phyloP scores from a whole-genome alignment of 2,113 vertebrate genomes.

The Pithys albifrons region DNA sequence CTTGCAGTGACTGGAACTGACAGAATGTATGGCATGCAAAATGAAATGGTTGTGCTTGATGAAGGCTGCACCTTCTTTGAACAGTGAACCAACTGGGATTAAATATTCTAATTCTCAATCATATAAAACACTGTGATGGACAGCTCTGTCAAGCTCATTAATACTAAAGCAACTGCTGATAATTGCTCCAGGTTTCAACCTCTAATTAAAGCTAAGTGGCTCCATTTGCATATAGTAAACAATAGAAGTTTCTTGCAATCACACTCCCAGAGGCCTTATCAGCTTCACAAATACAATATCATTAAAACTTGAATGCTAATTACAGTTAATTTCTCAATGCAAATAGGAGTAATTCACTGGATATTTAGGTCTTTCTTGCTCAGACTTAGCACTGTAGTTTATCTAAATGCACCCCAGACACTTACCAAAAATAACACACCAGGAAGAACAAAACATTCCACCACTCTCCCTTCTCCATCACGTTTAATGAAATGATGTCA shows the following conservation, averaged over 20 bases:
- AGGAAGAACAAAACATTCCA: constrained; percentile 18
- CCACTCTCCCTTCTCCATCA: not conserved
- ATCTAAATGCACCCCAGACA: constrained; percentile 47
- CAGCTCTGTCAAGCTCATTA: constrained; percentile 69
- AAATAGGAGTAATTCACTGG: constrained; percentile 68
- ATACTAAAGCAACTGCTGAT: constrained; percentile 73
- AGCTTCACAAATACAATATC: constrained; percentile 72
- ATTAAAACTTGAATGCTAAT: constrained; percentile 80
- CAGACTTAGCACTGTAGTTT: constrained; percentile 39
- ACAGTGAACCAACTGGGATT: constrained; percentile 35
- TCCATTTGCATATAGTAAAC: constrained; percentile 80
- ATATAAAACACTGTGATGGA: constrained; percentile 63
- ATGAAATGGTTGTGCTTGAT: not conserved
- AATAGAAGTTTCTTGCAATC: constrained; percentile 68
- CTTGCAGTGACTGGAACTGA: not conserved
- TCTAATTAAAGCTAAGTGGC: constrained; percentile 80
- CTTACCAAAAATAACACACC: constrained; percentile 31
- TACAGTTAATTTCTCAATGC: constrained; percentile 75
- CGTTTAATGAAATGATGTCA: not conserved
- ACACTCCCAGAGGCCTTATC: constrained; percentile 72
- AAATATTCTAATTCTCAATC: constrained; percentile 59
- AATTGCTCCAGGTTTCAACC: constrained; percentile 76
- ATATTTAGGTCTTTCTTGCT: constrained; percentile 56
- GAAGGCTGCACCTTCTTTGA: constrained; percentile 7
- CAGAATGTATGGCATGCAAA: not conserved